phyloP scores from a whole-genome alignment of 2,113 vertebrate species.

The human region DNA sequence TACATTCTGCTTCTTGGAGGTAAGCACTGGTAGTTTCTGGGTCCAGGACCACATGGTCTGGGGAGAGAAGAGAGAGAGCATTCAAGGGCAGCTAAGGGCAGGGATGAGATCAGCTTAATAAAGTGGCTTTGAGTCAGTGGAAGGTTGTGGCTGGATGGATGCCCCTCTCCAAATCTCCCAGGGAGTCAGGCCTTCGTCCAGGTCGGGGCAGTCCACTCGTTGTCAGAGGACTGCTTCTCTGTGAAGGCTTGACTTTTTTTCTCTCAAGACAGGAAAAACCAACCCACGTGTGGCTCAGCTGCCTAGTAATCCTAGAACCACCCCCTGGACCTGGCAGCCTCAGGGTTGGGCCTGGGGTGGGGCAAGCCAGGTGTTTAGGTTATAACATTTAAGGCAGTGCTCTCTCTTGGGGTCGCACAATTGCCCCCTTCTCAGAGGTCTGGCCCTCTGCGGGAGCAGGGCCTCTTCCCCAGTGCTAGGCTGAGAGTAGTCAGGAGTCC shows the following conservation, averaged over 20 bases:
- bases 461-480: no score
- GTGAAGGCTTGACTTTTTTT: not conserved
- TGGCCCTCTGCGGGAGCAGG: not conserved
- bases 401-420: not conserved
- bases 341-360: rapidly evolving
- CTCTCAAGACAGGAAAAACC: not conserved
- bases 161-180: not conserved
- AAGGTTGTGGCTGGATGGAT: not conserved
- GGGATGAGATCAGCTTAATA: not conserved
- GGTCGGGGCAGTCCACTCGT: not conserved
- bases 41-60: slow-evolving; percentile 81
- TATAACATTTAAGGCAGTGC: not conserved
- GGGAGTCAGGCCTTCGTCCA: not conserved
- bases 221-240: not conserved
- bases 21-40: slow-evolving; percentile 81
- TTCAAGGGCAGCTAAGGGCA: not conserved
- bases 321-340: not conserved
- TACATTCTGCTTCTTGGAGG: slow-evolving; percentile 79
- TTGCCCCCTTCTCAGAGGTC: not conserved
- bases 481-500: not conserved
- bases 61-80: not conserved
- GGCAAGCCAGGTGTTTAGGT: not conserved
- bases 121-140: not conserved
- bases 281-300: not conserved
- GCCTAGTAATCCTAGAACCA: not conserved